Evolutionary conservation across 2,113 vertebrate genomes (phyloP).

Genomic region (Atherinomorus stipes): DNA sequence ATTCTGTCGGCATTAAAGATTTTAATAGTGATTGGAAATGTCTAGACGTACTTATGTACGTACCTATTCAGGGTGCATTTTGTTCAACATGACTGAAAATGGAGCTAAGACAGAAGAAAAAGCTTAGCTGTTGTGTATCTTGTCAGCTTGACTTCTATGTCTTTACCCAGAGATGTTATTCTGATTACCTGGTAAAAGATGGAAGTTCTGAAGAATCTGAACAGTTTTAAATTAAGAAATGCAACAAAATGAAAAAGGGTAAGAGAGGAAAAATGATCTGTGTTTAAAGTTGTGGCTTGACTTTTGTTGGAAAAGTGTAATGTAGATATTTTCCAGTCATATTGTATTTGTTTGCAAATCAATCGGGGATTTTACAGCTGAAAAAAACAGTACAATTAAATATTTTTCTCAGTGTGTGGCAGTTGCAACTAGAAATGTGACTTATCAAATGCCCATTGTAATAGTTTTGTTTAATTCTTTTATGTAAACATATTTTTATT

Average conservation of each 20-base stretch:
- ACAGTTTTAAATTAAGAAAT: too few species aligned
- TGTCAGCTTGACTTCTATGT: too few species aligned
- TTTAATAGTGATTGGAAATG: conserved; percentile 12
- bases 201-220: too few species aligned
- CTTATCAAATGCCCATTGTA: not conserved
- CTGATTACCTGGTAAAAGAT: too few species aligned
- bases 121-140: not conserved
- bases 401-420: not conserved
- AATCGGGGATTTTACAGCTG: not conserved
- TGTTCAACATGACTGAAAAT: not conserved
- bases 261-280: too few species aligned
- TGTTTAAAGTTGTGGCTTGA: too few species aligned
- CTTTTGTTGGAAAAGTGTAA: too few species aligned
- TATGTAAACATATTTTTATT: not conserved
- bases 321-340: not conserved
- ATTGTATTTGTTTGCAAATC: not conserved
- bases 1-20: conserved; percentile 1
- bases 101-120: not conserved
- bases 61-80: not conserved
- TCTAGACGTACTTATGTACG: not conserved
- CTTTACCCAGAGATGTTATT: too few species aligned
- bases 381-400: not conserved
- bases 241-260: too few species aligned
- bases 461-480: not conserved
- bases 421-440: not conserved